phyloP scores from a whole-genome alignment of 2,797 vertebrate genomes.

The Avahi laniger region DNA sequence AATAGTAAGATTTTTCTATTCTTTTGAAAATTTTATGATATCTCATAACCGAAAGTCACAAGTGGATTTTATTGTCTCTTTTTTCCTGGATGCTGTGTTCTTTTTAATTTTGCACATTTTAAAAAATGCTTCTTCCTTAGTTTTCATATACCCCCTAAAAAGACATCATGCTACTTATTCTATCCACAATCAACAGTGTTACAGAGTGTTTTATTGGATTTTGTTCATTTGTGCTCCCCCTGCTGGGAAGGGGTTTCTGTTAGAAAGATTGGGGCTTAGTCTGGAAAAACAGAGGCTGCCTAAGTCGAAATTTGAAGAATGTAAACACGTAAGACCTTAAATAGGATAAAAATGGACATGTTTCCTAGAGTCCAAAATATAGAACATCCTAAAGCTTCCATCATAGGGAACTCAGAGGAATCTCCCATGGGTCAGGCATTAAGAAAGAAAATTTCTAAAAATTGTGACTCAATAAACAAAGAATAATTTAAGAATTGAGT shows the following conservation, averaged over 20 bases:
- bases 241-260: neutral
- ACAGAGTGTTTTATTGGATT: neutral
- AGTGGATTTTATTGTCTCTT: slow-evolving; percentile 36
- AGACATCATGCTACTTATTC: neutral
- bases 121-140: neutral
- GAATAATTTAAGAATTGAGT: neutral
- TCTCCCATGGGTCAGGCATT: neutral
- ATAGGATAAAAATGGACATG: neutral
- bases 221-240: neutral
- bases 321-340: neutral
- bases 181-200: neutral
- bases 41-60: slow-evolving; percentile 2
- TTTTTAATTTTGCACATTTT: slow-evolving; percentile 51
- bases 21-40: slow-evolving; percentile 31
- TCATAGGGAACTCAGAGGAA: neutral
- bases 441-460: slow-evolving; percentile 3
- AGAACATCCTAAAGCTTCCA: neutral
- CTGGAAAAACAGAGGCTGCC: neutral
- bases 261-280: neutral
- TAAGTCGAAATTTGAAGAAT: neutral
- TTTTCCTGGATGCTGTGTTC: neutral
- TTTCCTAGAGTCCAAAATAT: neutral
- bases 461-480: neutral
- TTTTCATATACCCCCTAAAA: neutral
- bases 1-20: neutral